Conservation (phyloP, 2,113 vertebrate species). For the Axis porcinus region DNA sequence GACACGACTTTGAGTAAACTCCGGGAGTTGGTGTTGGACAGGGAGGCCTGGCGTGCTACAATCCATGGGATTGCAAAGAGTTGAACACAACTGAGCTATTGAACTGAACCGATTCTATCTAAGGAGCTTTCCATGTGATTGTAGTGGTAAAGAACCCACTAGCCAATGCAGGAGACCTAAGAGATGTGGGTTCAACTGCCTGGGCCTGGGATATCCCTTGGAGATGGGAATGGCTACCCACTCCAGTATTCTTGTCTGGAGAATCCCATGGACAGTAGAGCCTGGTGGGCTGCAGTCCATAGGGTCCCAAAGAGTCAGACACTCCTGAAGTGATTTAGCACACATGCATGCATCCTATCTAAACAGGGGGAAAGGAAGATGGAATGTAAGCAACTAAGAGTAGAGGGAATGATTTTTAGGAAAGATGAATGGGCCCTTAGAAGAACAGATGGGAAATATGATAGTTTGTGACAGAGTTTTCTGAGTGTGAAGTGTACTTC, state of each 20-base stretch:
- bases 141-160: not conserved
- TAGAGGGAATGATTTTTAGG: not conserved
- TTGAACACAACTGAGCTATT: rapidly evolving
- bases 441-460: not conserved
- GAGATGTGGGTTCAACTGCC: not conserved
- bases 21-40: not conserved
- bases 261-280: not conserved
- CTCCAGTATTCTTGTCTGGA: not conserved
- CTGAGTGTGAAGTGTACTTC: not conserved
- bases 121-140: rapidly evolving
- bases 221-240: not conserved
- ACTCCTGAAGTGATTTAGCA: not conserved
- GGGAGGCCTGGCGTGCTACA: not conserved
- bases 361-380: not conserved
- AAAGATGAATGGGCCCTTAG: not conserved
- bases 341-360: not conserved
- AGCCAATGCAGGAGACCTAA: not conserved
- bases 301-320: not conserved
- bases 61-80: not conserved
- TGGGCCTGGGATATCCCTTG: not conserved
- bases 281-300: not conserved
- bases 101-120: not conserved
- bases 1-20: not conserved
- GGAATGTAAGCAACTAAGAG: not conserved
- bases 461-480: not conserved